Evolutionary conservation across 1,140 invertebrate species (phyloP).

Genomic region (Brachionus rotundiformis): DNA sequence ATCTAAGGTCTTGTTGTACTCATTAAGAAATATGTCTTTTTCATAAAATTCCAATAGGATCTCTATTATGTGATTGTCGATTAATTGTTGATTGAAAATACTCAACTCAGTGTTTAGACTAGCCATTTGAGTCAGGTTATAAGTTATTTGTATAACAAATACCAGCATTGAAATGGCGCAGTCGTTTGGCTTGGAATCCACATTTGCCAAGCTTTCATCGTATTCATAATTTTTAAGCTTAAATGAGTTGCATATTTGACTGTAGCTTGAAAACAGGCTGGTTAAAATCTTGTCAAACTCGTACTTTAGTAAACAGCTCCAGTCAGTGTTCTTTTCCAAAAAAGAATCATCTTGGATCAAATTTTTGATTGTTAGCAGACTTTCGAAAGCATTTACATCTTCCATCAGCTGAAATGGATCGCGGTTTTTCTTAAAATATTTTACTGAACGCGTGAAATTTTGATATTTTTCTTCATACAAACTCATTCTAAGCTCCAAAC

Average conservation of each 20-base stretch:
- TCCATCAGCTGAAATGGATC: background rate
- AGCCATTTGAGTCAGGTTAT: background rate
- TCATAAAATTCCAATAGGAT: background rate
- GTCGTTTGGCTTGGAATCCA: background rate
- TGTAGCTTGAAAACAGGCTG: background rate
- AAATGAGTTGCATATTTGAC: background rate
- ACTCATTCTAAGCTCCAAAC: background rate
- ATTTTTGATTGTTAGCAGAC: background rate
- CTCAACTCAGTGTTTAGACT: background rate
- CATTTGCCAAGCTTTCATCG: background rate
- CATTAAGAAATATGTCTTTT: constrained; percentile 1
- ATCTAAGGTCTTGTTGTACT: background rate
- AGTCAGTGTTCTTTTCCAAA: constrained; percentile 14
- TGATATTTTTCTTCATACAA: constrained; percentile 11
- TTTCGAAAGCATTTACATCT: background rate
- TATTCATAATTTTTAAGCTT: constrained; percentile 28
- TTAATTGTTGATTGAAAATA: background rate
- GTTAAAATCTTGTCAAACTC: constrained; percentile 16
- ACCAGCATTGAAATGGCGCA: background rate
- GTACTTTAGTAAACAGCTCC: constrained; percentile 3
- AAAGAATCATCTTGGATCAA: background rate
- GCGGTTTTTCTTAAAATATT: background rate
- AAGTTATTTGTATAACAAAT: constrained; percentile 8
- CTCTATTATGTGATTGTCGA: background rate
- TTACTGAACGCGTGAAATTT: background rate